These are phyloP conservation scores for Ctenicera cuprea DNA, from an alignment of 2,888 invertebrate genomes.

Conservation along the genomic window DNA sequence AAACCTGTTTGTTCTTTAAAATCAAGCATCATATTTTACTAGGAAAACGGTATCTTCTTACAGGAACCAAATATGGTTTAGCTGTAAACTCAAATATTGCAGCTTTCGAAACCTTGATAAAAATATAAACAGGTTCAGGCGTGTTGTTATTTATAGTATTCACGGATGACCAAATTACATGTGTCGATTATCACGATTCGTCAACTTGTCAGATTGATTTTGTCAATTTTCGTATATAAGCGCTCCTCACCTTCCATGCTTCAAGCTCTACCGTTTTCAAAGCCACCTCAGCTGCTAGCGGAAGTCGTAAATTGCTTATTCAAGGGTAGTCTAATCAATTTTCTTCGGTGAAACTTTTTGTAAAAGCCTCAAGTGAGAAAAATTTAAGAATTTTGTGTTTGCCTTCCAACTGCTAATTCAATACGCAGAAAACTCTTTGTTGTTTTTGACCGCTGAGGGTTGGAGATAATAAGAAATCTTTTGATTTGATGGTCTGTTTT, in stretches of 20 bases:
- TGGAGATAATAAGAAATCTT: slow-evolving; percentile 34
- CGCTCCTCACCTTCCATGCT: not conserved
- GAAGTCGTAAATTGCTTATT: slow-evolving; percentile 22
- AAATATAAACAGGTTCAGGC: no score
- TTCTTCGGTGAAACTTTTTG: slow-evolving; percentile 12
- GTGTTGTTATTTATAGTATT: slow-evolving; percentile 45
- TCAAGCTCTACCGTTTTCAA: not conserved
- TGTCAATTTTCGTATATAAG: slow-evolving; percentile 30
- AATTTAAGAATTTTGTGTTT: not conserved
- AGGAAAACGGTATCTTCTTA: no score
- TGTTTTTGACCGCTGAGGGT: slow-evolving; percentile 17
- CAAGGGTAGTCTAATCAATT: slow-evolving; percentile 30
- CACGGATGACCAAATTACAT: slow-evolving; percentile 66
- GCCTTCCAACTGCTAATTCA: slow-evolving; percentile 2
- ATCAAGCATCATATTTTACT: no score
- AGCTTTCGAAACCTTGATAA: no score
- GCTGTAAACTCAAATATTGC: no score
- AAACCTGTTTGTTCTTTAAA: no score
- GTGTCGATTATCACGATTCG: slow-evolving; percentile 66
- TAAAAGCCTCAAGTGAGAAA: slow-evolving; percentile 5
- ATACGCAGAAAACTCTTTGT: not conserved
- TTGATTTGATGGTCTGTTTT: slow-evolving; percentile 41
- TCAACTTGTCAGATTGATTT: slow-evolving; percentile 62
- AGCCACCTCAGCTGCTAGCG: slow-evolving; percentile 22
- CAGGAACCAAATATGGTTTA: no score